Percentiles rank a stretch among this genome's conserved stretches.
phyloP scores from a whole-genome alignment of 2,113 vertebrate species.

The Prunella himalayana region DNA sequence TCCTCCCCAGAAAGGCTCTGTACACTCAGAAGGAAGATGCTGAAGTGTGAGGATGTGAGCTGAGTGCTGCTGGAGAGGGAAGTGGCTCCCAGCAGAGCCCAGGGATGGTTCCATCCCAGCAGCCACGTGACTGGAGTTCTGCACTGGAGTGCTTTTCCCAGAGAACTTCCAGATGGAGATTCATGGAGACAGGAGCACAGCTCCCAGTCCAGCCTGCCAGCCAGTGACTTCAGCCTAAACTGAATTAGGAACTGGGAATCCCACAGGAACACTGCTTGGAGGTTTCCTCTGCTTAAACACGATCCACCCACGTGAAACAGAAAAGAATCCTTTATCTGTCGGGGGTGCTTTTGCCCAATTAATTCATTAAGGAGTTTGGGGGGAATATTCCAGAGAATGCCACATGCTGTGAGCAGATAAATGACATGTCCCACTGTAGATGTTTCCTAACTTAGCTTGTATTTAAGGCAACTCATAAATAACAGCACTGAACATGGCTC shows the following conservation, averaged over 20 bases:
- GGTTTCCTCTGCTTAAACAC: background rate
- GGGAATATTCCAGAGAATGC: background rate
- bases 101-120: background rate
- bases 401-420: background rate
- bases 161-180: background rate
- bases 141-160: background rate
- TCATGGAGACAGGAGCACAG: background rate
- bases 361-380: background rate
- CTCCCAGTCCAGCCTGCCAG: background rate
- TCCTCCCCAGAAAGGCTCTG: background rate
- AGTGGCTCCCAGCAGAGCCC: background rate
- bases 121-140: rapidly evolving
- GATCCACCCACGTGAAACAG: background rate
- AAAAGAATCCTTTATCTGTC: background rate
- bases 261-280: background rate
- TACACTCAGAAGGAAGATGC: background rate
- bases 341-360: background rate
- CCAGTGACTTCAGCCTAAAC: background rate
- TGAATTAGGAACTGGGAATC: background rate
- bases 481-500: background rate
- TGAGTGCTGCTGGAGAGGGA: background rate
- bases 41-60: background rate
- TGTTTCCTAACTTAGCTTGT: background rate
- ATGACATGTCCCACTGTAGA: background rate
- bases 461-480: background rate